Conservation (phyloP, 2,797 vertebrate species). For the Hypotaenidia okinawae region DNA sequence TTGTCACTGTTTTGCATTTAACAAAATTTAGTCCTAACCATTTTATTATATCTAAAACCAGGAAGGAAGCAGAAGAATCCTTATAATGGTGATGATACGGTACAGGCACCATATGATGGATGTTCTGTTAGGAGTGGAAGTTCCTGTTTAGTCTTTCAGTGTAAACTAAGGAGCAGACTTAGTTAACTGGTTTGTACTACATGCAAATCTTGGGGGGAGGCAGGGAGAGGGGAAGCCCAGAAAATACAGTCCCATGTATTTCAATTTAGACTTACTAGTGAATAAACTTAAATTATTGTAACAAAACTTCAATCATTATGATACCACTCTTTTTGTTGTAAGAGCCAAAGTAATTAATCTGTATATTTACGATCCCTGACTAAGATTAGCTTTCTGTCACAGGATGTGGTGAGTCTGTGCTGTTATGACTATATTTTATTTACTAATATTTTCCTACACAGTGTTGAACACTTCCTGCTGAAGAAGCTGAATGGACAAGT, state of each 20-base stretch:
- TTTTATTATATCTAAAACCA: slow-evolving; percentile 16
- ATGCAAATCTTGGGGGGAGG: not conserved
- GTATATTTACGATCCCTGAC: not conserved
- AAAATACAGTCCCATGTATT: not conserved
- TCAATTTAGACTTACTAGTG: not conserved
- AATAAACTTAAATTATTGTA: slow-evolving; percentile 21
- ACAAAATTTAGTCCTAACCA: not conserved
- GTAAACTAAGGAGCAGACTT: not conserved
- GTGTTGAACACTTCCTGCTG: slow-evolving; percentile 62
- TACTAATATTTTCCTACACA: slow-evolving; percentile 55
- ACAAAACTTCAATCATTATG: not conserved
- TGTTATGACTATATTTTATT: slow-evolving; percentile 56
- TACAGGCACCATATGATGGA: not conserved
- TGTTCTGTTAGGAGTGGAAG: not conserved
- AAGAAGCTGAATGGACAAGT: slow-evolving; percentile 76
- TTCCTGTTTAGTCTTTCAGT: slow-evolving; percentile 8
- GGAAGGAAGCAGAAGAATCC: not conserved
- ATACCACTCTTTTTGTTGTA: slow-evolving; percentile 25
- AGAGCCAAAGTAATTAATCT: not conserved
- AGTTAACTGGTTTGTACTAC: not conserved
- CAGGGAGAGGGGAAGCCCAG: not conserved
- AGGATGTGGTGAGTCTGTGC: not conserved
- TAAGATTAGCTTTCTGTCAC: slow-evolving; percentile 1
- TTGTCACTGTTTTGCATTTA: not conserved
- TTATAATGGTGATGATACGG: not conserved